These are phyloP conservation scores for Acrobasis suavella DNA, from an alignment of 2,888 invertebrate species.

Conservation along the genomic window DNA sequence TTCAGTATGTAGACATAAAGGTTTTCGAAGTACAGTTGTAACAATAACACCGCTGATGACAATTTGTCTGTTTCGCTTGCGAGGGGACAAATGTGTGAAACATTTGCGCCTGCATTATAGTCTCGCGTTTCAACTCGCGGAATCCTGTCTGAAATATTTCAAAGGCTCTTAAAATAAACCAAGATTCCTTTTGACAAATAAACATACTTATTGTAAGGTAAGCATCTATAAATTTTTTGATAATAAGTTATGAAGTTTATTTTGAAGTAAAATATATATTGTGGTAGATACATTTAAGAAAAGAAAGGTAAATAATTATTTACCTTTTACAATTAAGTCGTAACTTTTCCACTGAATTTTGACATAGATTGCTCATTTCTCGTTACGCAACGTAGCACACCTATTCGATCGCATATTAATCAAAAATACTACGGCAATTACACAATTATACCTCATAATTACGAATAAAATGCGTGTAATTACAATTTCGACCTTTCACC, in stretches of 20 bases:
- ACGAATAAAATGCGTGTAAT: conserved; percentile 20
- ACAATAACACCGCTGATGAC: not conserved
- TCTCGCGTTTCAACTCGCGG: not conserved
- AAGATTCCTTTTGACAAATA: not conserved
- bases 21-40: not conserved
- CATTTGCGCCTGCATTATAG: not conserved
- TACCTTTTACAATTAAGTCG: not conserved
- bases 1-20: too few species aligned
- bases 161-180: not conserved
- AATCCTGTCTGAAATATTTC: conserved; percentile 1
- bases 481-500: conserved; percentile 27
- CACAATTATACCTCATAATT: conserved; percentile 18
- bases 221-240: too few species aligned
- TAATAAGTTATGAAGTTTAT: too few species aligned
- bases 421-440: conserved; percentile 19
- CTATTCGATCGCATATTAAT: conserved; percentile 16
- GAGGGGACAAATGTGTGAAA: not conserved
- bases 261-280: not conserved
- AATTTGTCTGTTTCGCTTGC: not conserved
- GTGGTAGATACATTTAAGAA: too few species aligned
- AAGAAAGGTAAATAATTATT: too few species aligned
- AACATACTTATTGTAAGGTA: not conserved
- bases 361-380: conserved; percentile 7
- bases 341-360: not conserved
- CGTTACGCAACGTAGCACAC: conserved; percentile 17